Conservation (phyloP, 2,797 vertebrate genomes). For the Gallinago nigripennis region DNA sequence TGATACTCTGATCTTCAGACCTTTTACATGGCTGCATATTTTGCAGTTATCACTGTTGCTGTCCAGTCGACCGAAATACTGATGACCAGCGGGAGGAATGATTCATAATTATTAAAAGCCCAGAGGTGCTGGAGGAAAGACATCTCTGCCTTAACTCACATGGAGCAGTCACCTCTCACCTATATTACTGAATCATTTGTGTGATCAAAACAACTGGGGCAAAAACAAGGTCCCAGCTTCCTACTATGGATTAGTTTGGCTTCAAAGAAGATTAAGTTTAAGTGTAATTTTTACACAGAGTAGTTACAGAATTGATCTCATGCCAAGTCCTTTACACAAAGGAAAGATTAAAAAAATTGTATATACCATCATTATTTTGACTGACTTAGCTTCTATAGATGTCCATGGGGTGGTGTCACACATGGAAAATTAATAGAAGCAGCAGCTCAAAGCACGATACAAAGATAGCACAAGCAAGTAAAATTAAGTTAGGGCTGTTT, state of each 20-base stretch:
- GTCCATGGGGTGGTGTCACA: neutral
- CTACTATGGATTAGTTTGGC: neutral
- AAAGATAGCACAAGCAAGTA: neutral
- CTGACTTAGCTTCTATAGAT: neutral
- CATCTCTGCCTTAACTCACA: neutral
- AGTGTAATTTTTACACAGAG: neutral
- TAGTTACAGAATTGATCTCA: neutral
- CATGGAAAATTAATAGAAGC: neutral
- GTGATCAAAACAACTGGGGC: neutral
- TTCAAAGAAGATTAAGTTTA: neutral
- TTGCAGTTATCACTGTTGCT: neutral
- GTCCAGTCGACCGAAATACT: neutral
- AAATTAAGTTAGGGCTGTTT: neutral
- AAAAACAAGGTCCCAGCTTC: slow-evolving; percentile 23
- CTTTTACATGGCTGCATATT: neutral
- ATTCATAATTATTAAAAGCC: slow-evolving; percentile 35
- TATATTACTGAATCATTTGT: slow-evolving; percentile 17
- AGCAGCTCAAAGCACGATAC: neutral
- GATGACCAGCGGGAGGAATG: neutral
- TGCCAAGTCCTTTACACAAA: neutral
- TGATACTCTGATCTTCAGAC: neutral
- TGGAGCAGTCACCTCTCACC: neutral
- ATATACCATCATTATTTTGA: neutral
- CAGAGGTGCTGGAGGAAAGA: neutral
- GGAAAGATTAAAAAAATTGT: neutral